These are phyloP conservation scores for Drosophila tristis DNA, from an alignment of 1,140 invertebrate species.

Conservation along the genomic window DNA sequence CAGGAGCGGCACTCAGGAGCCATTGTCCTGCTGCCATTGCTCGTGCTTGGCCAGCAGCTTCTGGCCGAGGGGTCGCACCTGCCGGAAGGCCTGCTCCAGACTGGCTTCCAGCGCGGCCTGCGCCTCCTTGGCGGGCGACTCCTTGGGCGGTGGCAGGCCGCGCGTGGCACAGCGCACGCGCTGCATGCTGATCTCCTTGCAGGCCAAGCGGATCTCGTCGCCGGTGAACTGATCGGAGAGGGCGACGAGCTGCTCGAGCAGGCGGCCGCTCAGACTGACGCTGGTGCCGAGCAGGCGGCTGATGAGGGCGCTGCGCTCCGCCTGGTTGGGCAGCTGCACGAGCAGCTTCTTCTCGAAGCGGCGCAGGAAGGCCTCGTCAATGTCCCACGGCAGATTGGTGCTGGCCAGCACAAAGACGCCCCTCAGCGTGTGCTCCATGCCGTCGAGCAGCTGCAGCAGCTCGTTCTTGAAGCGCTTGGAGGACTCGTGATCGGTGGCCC, in stretches of 20 bases:
- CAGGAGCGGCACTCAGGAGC: conserved; percentile 33
- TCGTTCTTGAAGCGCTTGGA: conserved; percentile 96
- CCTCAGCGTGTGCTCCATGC: conserved; percentile 85
- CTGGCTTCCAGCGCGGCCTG: conserved; percentile 31
- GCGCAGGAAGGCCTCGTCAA: conserved; percentile 94
- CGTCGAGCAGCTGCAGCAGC: conserved; percentile 96
- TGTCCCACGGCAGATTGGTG: conserved; percentile 96
- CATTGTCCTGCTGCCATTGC: conserved; percentile 77
- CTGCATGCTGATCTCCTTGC: conserved; percentile 93
- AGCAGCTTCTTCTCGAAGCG: conserved; percentile 95
- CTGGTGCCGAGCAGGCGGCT: conserved; percentile 85
- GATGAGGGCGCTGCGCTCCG: conserved; percentile 89
- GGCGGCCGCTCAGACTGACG: conserved; percentile 72
- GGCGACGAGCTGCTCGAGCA: conserved; percentile 86
- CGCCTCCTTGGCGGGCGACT: conserved; percentile 10
- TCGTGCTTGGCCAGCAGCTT: conserved; percentile 66
- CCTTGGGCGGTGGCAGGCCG: background rate
- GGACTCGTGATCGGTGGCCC: conserved; percentile 94
- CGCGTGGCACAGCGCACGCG: conserved; percentile 84
- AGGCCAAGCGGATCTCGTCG: conserved; percentile 94
- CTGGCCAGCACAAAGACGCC: conserved; percentile 93
- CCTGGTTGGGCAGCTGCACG: conserved; percentile 89
- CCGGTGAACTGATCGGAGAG: conserved; percentile 91
- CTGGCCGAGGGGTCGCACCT: conserved; percentile 66
- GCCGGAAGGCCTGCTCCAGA: conserved; percentile 64